Conservation (phyloP, 35 echinoderm and acorn worm species). For the Chiridota heheva region DNA sequence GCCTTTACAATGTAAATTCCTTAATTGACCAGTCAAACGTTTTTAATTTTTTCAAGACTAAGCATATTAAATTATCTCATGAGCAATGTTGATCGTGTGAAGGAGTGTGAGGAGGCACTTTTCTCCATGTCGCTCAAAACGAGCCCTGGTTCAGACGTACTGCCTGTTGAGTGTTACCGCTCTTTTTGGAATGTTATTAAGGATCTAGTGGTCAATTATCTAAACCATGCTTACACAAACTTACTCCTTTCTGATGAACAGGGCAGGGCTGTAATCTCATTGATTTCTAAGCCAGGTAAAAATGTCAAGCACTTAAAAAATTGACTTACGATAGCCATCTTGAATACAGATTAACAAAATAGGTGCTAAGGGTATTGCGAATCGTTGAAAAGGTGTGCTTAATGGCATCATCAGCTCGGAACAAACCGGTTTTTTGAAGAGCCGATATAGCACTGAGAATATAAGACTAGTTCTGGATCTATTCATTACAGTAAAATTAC, state of each 20-base stretch:
- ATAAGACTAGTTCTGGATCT: constrained; percentile 14
- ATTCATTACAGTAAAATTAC: too few species aligned
- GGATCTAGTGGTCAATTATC: not conserved
- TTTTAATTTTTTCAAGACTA: too few species aligned
- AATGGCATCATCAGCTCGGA: not conserved
- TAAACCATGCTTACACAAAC: not conserved
- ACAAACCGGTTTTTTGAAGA: constrained; percentile 5
- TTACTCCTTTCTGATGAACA: not conserved
- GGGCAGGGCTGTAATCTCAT: not conserved
- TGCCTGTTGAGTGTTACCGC: not conserved
- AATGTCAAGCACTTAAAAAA: not conserved
- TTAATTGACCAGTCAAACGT: too few species aligned
- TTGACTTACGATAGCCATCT: not conserved
- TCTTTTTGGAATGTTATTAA: not conserved
- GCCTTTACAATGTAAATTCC: too few species aligned
- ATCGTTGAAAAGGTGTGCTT: not conserved
- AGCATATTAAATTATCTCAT: too few species aligned
- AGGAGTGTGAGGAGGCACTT: too few species aligned
- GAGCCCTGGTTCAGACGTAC: too few species aligned
- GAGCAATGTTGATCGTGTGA: too few species aligned
- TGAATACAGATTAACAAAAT: not conserved
- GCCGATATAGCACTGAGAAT: not conserved
- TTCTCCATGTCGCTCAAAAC: too few species aligned
- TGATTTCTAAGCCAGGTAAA: constrained; percentile 3
- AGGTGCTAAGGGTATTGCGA: not conserved